These are phyloP conservation scores for Apis laboriosa DNA, from an alignment of 1,140 invertebrate genomes.

Conservation along the genomic window DNA sequence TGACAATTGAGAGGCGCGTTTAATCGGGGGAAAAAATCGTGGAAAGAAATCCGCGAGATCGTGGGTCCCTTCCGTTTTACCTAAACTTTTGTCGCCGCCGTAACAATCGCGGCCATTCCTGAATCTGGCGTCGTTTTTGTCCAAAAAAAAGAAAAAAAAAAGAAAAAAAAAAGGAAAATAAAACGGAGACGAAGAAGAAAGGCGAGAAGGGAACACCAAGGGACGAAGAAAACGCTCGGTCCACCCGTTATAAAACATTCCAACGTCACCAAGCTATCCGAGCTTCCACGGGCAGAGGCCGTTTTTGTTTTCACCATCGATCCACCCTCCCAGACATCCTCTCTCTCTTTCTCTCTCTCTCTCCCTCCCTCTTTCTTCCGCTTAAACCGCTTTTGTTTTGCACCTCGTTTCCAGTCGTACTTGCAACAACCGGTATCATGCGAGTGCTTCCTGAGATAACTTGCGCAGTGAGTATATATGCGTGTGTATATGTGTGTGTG, in stretches of 20 bases:
- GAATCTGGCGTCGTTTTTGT: not conserved
- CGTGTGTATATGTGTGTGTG: no score
- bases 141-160: not conserved
- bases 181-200: not conserved
- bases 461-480: no score
- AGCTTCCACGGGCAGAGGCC: not conserved
- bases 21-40: constrained; percentile 9
- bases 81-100: constrained; percentile 44
- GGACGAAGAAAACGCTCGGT: constrained; percentile 9
- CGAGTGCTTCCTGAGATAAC: not conserved
- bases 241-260: constrained; percentile 44
- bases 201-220: not conserved
- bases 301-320: constrained; percentile 39
- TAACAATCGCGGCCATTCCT: constrained; percentile 27
- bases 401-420: not conserved
- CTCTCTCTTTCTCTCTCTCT: not conserved
- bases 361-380: no score
- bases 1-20: constrained; percentile 29
- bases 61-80: constrained; percentile 7
- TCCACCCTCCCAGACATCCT: not conserved
- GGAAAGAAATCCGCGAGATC: constrained; percentile 19
- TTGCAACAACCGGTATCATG: not conserved
- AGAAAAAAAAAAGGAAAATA: not conserved
- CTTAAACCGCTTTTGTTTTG: constrained; percentile 24
- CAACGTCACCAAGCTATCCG: constrained; percentile 12